Percentiles rank a stretch among this genome's conserved stretches.
phyloP scores from a whole-genome alignment of 2,888 invertebrate species.

The Apodemia zela region DNA sequence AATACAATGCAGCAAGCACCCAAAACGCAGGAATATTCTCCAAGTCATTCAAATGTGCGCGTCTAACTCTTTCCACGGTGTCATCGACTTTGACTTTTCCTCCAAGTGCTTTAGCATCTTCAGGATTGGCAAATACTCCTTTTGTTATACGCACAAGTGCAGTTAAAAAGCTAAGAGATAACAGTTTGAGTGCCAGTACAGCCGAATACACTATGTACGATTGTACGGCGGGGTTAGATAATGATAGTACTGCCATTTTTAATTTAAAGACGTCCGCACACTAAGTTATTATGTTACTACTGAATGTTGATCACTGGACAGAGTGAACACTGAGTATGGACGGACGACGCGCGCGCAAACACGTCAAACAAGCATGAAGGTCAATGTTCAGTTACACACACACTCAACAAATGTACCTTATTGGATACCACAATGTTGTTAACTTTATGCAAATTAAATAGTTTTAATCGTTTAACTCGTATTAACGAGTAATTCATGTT shows the following conservation, averaged over 20 bases:
- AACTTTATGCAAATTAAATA: no score
- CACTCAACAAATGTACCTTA: no score
- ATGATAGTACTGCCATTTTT: slow-evolving; percentile 28
- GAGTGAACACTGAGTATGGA: no score
- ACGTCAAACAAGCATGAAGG: no score
- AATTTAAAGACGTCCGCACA: not conserved
- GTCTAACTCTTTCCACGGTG: slow-evolving; percentile 57
- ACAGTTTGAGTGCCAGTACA: slow-evolving; percentile 54
- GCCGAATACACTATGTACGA: slow-evolving; percentile 59
- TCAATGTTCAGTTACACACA: no score
- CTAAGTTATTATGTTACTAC: no score
- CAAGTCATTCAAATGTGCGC: slow-evolving; percentile 86
- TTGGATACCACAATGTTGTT: no score
- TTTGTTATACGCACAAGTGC: slow-evolving; percentile 42
- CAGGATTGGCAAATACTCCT: slow-evolving; percentile 57
- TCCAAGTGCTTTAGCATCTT: slow-evolving; percentile 48
- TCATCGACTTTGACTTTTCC: slow-evolving; percentile 62
- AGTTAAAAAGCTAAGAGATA: slow-evolving; percentile 47
- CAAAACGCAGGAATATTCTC: no score
- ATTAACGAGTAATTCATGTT: no score
- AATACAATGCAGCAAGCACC: slow-evolving; percentile 78
- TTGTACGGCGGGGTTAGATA: slow-evolving; percentile 41
- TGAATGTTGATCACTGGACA: no score
- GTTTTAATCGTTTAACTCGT: no score
- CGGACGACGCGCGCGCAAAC: no score